A percentile compares a stretch with the other conserved stretches of the same genome.
Conservation (phyloP, 2,888 invertebrate species). For the Timema cristinae region DNA sequence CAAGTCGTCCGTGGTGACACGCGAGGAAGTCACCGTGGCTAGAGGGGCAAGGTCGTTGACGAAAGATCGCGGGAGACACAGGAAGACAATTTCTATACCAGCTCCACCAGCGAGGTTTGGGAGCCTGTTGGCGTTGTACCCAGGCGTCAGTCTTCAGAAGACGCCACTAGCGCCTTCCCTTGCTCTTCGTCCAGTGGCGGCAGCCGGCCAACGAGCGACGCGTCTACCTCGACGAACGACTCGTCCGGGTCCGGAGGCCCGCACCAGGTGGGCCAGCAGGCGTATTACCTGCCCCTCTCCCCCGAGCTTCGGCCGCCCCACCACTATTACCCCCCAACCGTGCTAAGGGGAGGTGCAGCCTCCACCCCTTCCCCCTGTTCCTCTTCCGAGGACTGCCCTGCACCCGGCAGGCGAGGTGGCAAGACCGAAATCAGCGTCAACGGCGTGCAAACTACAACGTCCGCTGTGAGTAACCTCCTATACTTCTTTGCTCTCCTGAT, state of each 20-base stretch:
- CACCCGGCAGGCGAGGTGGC: constrained; percentile 20
- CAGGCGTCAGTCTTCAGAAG: background rate
- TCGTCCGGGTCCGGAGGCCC: constrained; percentile 20
- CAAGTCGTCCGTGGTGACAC: constrained; percentile 65
- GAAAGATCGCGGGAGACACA: constrained; percentile 65
- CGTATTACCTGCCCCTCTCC: constrained; percentile 20
- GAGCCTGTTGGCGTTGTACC: constrained; percentile 48
- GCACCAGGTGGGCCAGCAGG: too few species aligned
- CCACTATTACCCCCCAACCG: constrained; percentile 25
- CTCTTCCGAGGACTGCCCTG: constrained; percentile 22
- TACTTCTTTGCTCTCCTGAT: too few species aligned
- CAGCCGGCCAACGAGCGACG: constrained; percentile 21
- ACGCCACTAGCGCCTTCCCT: constrained; percentile 5
- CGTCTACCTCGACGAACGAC: constrained; percentile 26
- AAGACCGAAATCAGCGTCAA: too few species aligned
- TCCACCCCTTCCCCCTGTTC: constrained; percentile 19
- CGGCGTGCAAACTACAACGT: constrained; percentile 30
- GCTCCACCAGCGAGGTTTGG: constrained; percentile 61
- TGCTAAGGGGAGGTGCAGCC: constrained; percentile 27
- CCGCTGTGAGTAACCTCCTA: constrained; percentile 32
- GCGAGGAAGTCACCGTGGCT: constrained; percentile 65
- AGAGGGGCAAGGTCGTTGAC: constrained; percentile 62
- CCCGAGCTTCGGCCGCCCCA: background rate
- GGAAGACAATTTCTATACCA: constrained; percentile 66
- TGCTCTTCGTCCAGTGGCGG: constrained; percentile 17